Conservation (phyloP, 2,888 invertebrate species). For the Drosophila tanythrix region DNA sequence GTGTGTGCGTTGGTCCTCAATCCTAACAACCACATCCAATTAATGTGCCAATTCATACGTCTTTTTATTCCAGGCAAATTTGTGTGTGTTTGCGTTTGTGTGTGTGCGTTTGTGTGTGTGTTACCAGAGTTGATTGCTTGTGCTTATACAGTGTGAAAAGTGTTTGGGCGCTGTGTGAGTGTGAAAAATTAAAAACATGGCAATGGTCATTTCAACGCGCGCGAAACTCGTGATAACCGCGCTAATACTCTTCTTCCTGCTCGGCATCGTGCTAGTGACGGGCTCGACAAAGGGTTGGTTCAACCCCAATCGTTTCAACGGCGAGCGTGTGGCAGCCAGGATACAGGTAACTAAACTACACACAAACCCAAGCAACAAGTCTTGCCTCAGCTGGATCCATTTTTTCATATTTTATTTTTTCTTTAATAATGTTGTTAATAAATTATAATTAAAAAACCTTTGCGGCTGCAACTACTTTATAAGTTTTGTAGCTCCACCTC, state of each 20-base stretch:
- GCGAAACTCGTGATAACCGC: constrained; percentile 87
- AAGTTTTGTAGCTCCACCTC: constrained; percentile 1
- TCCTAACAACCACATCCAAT: constrained; percentile 53
- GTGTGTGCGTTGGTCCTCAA: constrained; percentile 31
- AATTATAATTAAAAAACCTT: constrained; percentile 57
- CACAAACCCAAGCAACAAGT: constrained; percentile 53
- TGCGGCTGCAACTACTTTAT: constrained; percentile 27
- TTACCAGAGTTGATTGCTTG: constrained; percentile 30
- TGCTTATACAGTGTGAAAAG: constrained; percentile 35
- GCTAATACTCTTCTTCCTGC: constrained; percentile 86
- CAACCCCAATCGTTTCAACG: constrained; percentile 86
- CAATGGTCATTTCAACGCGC: constrained; percentile 88
- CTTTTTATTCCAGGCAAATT: constrained; percentile 61
- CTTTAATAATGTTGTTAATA: constrained; percentile 56
- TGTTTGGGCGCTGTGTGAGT: constrained; percentile 48
- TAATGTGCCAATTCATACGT: constrained; percentile 69
- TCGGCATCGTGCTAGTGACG: constrained; percentile 87
- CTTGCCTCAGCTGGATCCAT: background rate
- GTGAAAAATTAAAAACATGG: constrained; percentile 85
- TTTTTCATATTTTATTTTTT: background rate
- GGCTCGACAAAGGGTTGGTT: constrained; percentile 88
- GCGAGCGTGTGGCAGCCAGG: constrained; percentile 87
- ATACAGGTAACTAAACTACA: constrained; percentile 85
- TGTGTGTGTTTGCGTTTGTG: constrained; percentile 4
- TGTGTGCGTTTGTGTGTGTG: background rate